Percentiles rank a stretch among this genome's conserved stretches.
These are phyloP conservation scores for Martes martes DNA, from an alignment of 2,113 vertebrate species.

Conservation along the genomic window DNA sequence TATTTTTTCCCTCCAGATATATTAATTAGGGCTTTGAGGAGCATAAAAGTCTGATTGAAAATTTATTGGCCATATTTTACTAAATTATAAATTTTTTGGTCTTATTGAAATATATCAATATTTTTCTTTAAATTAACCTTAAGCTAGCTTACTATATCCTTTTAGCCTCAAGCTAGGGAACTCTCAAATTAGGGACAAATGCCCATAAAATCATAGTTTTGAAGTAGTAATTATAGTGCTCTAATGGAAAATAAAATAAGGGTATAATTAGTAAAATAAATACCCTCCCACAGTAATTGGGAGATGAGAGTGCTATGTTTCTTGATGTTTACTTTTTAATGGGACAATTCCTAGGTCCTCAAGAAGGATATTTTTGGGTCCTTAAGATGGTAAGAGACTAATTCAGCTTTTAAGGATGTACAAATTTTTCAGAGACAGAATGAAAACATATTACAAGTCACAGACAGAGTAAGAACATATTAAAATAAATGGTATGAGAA, in stretches of 20 bases:
- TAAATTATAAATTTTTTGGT: not conserved
- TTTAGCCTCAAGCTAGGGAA: not conserved
- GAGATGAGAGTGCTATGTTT: not conserved
- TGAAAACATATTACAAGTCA: not conserved
- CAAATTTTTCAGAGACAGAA: not conserved
- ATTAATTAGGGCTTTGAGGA: not conserved
- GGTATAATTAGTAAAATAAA: not conserved
- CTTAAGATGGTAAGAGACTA: not conserved
- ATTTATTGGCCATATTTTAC: not conserved
- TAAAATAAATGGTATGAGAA: not conserved
- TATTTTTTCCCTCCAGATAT: not conserved
- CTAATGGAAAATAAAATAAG: not conserved
- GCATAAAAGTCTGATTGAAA: not conserved
- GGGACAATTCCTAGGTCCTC: not conserved
- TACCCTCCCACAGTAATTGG: not conserved
- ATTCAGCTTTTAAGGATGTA: not conserved
- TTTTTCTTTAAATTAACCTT: not conserved
- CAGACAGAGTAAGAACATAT: not conserved
- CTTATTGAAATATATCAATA: not conserved
- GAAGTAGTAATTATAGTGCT: not conserved
- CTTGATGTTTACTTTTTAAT: not conserved
- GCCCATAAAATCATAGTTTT: not conserved
- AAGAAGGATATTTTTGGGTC: not conserved
- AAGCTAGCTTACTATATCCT: not conserved
- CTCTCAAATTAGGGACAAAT: not conserved